These are phyloP conservation scores for Fratercula arctica DNA, from an alignment of 2,797 vertebrate genomes.

Conservation along the genomic window DNA sequence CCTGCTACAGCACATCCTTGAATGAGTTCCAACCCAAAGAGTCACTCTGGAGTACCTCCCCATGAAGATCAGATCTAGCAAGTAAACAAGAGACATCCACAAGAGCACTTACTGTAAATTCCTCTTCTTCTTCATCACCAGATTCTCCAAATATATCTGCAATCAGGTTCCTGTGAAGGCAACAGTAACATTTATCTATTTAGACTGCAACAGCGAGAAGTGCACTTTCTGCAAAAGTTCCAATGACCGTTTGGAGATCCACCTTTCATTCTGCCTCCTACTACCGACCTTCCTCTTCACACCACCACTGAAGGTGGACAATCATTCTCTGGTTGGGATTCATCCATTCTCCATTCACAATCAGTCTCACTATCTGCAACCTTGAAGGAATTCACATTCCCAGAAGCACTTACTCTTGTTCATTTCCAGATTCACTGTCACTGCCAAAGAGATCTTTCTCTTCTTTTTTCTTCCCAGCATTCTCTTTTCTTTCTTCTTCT, in stretches of 20 bases:
- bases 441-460: slow-evolving; percentile 95
- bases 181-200: slow-evolving; percentile 23
- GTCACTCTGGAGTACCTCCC: neutral
- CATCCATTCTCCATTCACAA: neutral
- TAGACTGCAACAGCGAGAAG: neutral
- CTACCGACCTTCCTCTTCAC: neutral
- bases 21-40: neutral
- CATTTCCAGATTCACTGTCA: slow-evolving; percentile 93
- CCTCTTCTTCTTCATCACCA: slow-evolving; percentile 94
- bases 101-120: slow-evolving; percentile 90
- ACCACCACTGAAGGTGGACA: neutral
- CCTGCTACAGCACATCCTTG: neutral
- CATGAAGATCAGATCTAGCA: neutral
- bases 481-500: slow-evolving; percentile 75
- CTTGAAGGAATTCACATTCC: neutral
- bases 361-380: neutral
- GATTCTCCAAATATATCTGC: slow-evolving; percentile 99
- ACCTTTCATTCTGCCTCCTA: neutral
- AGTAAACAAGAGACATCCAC: neutral
- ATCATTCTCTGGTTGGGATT: neutral
- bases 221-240: neutral
- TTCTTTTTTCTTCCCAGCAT: slow-evolving; percentile 81
- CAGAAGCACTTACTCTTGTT: slow-evolving; percentile 90
- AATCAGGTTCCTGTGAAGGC: slow-evolving; percentile 89
- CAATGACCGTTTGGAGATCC: neutral